Evolutionary conservation across 1,140 invertebrate genomes (phyloP).

Genomic region (Orchesella cincta): DNA sequence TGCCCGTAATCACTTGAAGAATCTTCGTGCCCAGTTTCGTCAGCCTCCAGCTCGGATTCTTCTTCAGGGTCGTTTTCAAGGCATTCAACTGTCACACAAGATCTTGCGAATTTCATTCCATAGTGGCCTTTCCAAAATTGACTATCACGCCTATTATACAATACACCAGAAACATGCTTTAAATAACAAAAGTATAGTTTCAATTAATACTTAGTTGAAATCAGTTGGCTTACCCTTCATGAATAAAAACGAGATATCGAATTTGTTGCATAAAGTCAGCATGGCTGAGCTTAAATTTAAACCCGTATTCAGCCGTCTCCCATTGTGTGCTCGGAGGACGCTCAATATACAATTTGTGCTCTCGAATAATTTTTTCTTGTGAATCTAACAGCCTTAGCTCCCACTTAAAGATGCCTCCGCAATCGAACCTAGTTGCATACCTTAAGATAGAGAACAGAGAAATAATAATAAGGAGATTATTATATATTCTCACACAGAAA

Average conservation of each 20-base stretch:
- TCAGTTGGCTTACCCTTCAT: slow-evolving; percentile 3
- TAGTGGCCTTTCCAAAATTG: slow-evolving; percentile 20
- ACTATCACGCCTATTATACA: slow-evolving; percentile 10
- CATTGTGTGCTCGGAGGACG: not conserved
- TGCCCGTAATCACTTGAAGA: slow-evolving; percentile 1
- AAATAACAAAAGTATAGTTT: too few species aligned
- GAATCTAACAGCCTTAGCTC: not conserved
- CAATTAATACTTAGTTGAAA: too few species aligned
- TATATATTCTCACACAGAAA: too few species aligned
- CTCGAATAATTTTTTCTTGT: slow-evolving; percentile 21
- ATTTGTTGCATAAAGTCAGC: slow-evolving; percentile 6
- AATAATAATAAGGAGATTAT: too few species aligned
- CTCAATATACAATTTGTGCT: not conserved
- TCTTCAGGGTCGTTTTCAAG: not conserved
- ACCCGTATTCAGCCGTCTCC: not conserved
- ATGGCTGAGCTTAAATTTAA: slow-evolving; percentile 11
- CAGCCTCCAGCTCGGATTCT: not conserved
- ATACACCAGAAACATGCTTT: too few species aligned
- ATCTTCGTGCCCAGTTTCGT: not conserved
- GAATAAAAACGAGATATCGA: slow-evolving; percentile 7
- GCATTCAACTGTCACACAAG: not conserved
- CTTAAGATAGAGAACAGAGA: too few species aligned
- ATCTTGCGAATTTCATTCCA: slow-evolving; percentile 19
- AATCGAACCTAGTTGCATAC: not conserved
- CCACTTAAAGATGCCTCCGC: not conserved